Percentiles rank a stretch among this genome's conserved stretches.
These are phyloP conservation scores for Morelia viridis DNA, from an alignment of 2,797 vertebrate genomes.

Conservation along the genomic window DNA sequence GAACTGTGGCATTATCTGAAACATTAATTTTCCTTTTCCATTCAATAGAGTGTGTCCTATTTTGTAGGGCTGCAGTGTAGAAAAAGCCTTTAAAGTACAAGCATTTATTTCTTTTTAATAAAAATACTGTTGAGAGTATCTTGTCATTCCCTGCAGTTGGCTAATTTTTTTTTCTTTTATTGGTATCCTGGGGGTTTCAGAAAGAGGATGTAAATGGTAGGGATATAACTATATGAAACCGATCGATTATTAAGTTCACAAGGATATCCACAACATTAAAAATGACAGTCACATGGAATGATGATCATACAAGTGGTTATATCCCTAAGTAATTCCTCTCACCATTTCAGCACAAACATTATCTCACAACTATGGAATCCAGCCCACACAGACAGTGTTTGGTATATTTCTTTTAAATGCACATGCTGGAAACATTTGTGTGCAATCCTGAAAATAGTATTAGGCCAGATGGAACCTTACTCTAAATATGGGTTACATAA, in stretches of 20 bases:
- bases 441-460: rapidly evolving
- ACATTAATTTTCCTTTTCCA: background rate
- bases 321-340: background rate
- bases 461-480: background rate
- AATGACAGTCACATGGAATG: background rate
- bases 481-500: rapidly evolving
- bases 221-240: background rate
- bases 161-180: background rate
- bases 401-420: rapidly evolving
- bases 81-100: background rate
- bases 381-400: background rate
- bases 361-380: background rate
- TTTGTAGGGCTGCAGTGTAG: background rate
- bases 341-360: background rate
- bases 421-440: background rate
- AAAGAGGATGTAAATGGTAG: background rate
- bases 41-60: background rate
- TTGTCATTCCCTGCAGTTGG: background rate
- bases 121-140: background rate
- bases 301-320: background rate
- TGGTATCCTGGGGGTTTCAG: rapidly evolving
- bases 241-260: background rate
- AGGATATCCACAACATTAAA: background rate
- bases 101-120: background rate
- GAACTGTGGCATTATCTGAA: background rate